phyloP scores from a whole-genome alignment of 2,113 vertebrate species.

The Amphiprion percula region DNA sequence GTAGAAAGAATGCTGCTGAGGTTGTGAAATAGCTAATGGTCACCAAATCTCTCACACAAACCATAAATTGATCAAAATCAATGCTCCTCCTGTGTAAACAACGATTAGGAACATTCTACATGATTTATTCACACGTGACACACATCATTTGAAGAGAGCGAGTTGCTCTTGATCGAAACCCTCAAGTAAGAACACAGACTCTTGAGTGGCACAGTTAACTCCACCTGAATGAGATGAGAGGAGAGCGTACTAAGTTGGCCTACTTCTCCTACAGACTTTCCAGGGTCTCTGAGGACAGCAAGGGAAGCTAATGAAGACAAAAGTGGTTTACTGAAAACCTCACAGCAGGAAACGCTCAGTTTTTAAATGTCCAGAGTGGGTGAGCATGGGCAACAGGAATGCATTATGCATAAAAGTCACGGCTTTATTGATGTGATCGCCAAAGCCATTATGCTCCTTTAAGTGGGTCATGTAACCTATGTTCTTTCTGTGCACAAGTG shows the following conservation, averaged over 20 bases:
- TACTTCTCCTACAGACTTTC: slow-evolving; percentile 55
- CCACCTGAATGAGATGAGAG: slow-evolving; percentile 43
- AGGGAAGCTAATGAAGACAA: slow-evolving; percentile 37
- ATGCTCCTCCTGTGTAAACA: background rate
- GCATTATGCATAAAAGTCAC: slow-evolving; percentile 22
- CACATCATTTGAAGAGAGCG: background rate
- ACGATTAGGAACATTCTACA: background rate
- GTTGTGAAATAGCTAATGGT: background rate
- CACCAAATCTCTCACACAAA: background rate
- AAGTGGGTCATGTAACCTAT: slow-evolving; percentile 52
- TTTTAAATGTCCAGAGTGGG: slow-evolving; percentile 16
- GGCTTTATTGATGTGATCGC: slow-evolving; percentile 25
- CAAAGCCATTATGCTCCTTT: slow-evolving; percentile 3
- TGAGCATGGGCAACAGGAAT: background rate
- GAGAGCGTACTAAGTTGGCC: slow-evolving; percentile 40
- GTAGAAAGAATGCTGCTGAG: background rate
- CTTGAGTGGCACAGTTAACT: slow-evolving; percentile 38
- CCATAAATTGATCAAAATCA: background rate
- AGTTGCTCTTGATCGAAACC: slow-evolving; percentile 8
- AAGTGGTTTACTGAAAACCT: slow-evolving; percentile 30
- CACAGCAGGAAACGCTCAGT: slow-evolving; percentile 34
- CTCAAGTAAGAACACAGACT: background rate
- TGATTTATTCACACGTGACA: background rate
- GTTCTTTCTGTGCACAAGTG: slow-evolving; percentile 8
- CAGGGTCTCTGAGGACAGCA: slow-evolving; percentile 31